These are phyloP conservation scores for Poeciliopsis infans DNA, from an alignment of 2,797 vertebrate genomes.

Conservation along the genomic window DNA sequence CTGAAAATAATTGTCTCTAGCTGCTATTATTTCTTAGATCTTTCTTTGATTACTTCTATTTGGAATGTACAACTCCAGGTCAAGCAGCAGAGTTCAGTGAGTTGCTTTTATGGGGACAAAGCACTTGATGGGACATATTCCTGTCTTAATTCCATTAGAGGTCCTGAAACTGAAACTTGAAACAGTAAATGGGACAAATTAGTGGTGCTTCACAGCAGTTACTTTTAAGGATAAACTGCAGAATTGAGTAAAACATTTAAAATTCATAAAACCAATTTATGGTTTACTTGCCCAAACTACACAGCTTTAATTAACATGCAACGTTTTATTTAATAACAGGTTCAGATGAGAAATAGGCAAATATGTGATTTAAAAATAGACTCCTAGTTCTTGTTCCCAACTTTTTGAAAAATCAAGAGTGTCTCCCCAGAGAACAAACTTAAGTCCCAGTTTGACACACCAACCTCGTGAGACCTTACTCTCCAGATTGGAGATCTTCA, in stretches of 20 bases:
- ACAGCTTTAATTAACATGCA: not conserved
- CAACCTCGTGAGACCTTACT: slow-evolving; percentile 56
- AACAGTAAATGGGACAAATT: not conserved
- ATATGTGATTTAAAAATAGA: not conserved
- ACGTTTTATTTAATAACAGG: not conserved
- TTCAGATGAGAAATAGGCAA: not conserved
- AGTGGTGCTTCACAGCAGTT: not conserved
- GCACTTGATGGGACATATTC: not conserved
- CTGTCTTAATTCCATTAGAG: not conserved
- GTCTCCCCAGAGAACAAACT: slow-evolving; percentile 4
- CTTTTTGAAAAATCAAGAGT: not conserved
- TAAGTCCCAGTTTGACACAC: slow-evolving; percentile 30
- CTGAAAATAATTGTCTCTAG: not conserved
- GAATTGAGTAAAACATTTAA: not conserved
- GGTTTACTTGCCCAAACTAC: not conserved
- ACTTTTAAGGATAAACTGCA: not conserved
- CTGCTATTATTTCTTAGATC: not conserved
- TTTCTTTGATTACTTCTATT: not conserved
- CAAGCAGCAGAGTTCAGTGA: not conserved
- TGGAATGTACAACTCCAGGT: not conserved
- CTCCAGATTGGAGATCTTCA: slow-evolving; percentile 44
- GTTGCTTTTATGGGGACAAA: not conserved
- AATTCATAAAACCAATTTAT: not conserved
- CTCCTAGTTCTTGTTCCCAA: slow-evolving; percentile 1
- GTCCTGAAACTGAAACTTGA: not conserved